Base-by-base conservation (phyloP, 2,888 invertebrate species). In the Eristalis tenax region DNA sequence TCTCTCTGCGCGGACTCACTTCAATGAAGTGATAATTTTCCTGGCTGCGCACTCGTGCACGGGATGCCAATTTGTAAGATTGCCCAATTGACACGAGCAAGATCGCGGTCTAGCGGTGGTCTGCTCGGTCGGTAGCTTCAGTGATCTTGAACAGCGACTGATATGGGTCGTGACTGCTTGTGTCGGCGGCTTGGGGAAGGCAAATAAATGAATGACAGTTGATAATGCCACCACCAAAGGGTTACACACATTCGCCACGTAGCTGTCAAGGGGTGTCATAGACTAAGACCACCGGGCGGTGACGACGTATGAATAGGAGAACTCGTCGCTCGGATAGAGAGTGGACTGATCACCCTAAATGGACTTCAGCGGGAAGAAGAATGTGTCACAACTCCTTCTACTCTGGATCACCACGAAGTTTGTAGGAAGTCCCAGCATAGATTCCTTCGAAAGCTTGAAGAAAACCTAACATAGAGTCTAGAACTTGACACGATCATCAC, bases 21-120 rank as follows among this genome's bases (percentile, higher is more conserved):
- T 91, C 91, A 91, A 91, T 91, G 91, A 91, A 91, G 91, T 91
- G 91, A 91, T 91, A 91, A 91, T 91, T 91, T 91, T 90, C 85
- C 79, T 90, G 43, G 68, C 83, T 69, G 38, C 73, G 38, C 73
- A 68, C 88, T 59, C 89, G 89, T 90, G 88, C 90, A 89, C 89
- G 88, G 89, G 88, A 90, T 82, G 90, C 89, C 90, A 89, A 90
- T 90, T 90, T 89, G 90, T 90, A 90, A 90, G 90, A 90, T 91
- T 91, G 91, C 90, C 90, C 90, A 91, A 91, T 91, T 91, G 91
- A 90, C 91, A 90, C 89, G 73, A 81, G 71, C 74, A 83, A 74
- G 71, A 88, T 83, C 83, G 76, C 70, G 23, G 59, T 59, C 13
- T 13, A 78, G 83, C 79, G 75, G 84, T 75, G 79, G 26, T 61